A percentile compares a stretch with the other conserved stretches of the same genome.
Conservation (phyloP, 2,888 invertebrate species). For the Oxystoma pomonae region DNA sequence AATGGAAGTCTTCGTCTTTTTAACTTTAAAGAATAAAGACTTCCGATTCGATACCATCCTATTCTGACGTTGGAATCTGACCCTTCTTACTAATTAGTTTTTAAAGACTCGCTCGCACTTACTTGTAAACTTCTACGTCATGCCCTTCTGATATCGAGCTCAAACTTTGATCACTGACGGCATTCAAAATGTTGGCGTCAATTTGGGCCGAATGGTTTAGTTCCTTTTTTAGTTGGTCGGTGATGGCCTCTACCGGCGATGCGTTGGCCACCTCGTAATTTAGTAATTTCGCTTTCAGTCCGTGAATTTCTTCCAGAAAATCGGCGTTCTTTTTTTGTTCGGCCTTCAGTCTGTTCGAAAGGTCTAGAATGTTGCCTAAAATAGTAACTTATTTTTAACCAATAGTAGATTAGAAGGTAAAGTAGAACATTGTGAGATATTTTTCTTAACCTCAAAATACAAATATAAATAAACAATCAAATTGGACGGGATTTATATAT, state of each 20-base stretch:
- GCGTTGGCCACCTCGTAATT: conserved; percentile 43
- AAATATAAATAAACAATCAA: too few relatives aligned
- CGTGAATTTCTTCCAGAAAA: conserved; percentile 40
- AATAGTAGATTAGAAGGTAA: too few relatives aligned
- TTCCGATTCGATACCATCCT: too few relatives aligned
- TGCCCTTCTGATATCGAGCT: conserved; percentile 34
- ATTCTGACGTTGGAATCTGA: too few relatives aligned
- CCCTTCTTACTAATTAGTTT: too few relatives aligned
- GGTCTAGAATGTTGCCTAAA: conserved; percentile 9
- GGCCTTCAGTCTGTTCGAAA: conserved; percentile 45
- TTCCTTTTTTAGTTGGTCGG: conserved; percentile 55
- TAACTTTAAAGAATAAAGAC: too few relatives aligned
- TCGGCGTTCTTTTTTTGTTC: conserved; percentile 49
- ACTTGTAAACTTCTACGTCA: conserved; percentile 45
- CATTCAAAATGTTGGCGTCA: conserved; percentile 56
- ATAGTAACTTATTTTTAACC: too few relatives aligned
- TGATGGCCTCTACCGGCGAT: conserved; percentile 52
- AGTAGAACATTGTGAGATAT: too few relatives aligned
- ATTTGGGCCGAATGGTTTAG: conserved; percentile 57
- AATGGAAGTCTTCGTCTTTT: too few relatives aligned
- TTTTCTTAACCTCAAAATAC: too few relatives aligned
- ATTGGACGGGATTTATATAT: too few relatives aligned
- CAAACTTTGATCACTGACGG: conserved; percentile 47
- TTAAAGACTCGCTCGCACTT: too few relatives aligned
- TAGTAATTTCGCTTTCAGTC: conserved; percentile 37